A percentile compares a stretch with the other conserved stretches of the same genome.
Conservation (phyloP, 1,140 invertebrate species). For the Solenopsis invicta region DNA sequence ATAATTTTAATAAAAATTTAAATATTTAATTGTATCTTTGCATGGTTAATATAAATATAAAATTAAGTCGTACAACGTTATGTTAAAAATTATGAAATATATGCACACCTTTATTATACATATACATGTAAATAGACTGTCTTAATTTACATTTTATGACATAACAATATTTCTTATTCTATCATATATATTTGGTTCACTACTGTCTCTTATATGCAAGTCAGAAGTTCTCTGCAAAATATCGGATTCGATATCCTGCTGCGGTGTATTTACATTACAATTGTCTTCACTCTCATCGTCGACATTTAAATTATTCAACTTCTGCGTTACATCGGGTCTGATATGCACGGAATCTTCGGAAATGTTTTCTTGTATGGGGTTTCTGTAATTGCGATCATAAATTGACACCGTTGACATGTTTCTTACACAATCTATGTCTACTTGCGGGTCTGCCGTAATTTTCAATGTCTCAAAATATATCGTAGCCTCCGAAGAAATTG, state of each 20-base stretch:
- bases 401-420: slow-evolving; percentile 70
- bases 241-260: neutral
- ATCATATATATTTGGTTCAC: slow-evolving; percentile 26
- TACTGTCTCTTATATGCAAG: slow-evolving; percentile 16
- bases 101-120: neutral
- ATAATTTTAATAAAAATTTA: too few relatives aligned
- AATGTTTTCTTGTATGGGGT: slow-evolving; percentile 21
- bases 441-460: slow-evolving; percentile 67
- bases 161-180: slow-evolving; percentile 32
- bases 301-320: slow-evolving; percentile 67
- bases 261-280: neutral
- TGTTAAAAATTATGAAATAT: neutral
- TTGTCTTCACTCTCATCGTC: slow-evolving; percentile 26
- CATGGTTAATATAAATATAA: neutral
- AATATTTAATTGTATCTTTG: neutral
- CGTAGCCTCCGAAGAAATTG: slow-evolving; percentile 23
- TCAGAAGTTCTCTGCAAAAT: slow-evolving; percentile 12
- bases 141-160: slow-evolving; percentile 31
- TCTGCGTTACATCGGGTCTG: slow-evolving; percentile 65
- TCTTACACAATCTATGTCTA: slow-evolving; percentile 64
- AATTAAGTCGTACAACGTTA: neutral
- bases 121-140: slow-evolving; percentile 58
- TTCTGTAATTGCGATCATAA: slow-evolving; percentile 65
- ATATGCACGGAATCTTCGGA: slow-evolving; percentile 56
- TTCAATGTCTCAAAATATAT: slow-evolving; percentile 73